Conservation (phyloP, 2,888 invertebrate species). For the Caenorhabditis macrosperma region DNA sequence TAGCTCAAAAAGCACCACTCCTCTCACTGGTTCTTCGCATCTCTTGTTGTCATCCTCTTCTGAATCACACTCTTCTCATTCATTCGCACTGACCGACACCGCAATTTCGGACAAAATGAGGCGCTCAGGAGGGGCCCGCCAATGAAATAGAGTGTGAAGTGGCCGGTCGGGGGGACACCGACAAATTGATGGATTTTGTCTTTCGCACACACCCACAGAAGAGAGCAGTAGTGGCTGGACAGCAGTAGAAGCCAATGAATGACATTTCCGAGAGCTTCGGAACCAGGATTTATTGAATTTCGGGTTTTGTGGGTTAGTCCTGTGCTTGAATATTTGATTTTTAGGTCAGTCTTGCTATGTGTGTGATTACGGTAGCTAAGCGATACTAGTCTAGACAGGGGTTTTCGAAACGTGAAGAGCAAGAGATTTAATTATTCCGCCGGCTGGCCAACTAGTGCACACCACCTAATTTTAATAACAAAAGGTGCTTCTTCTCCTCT, state of each 20-base stretch:
- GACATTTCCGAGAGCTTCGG: slow-evolving; percentile 11
- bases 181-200: slow-evolving; percentile 44
- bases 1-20: slow-evolving; percentile 10
- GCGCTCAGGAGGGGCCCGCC: not conserved
- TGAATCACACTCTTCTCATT: not conserved
- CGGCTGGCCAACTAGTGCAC: not conserved
- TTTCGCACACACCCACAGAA: not conserved
- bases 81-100: not conserved
- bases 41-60: not conserved
- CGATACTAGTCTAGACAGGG: too few species aligned
- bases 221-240: too few species aligned
- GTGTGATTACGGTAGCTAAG: not conserved
- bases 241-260: slow-evolving; percentile 1
- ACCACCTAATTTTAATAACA: slow-evolving; percentile 6
- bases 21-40: not conserved
- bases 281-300: slow-evolving; percentile 12
- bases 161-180: slow-evolving; percentile 5
- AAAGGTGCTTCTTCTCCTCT: not conserved
- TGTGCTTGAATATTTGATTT: not conserved
- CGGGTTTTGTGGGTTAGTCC: not conserved
- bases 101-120: slow-evolving; percentile 18
- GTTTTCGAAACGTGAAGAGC: too few species aligned
- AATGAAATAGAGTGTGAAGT: slow-evolving; percentile 53
- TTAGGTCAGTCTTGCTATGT: not conserved
- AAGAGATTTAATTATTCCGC: slow-evolving; percentile 5